These are phyloP conservation scores for Plestiodon gilberti DNA, from an alignment of 2,113 vertebrate species.

Conservation along the genomic window DNA sequence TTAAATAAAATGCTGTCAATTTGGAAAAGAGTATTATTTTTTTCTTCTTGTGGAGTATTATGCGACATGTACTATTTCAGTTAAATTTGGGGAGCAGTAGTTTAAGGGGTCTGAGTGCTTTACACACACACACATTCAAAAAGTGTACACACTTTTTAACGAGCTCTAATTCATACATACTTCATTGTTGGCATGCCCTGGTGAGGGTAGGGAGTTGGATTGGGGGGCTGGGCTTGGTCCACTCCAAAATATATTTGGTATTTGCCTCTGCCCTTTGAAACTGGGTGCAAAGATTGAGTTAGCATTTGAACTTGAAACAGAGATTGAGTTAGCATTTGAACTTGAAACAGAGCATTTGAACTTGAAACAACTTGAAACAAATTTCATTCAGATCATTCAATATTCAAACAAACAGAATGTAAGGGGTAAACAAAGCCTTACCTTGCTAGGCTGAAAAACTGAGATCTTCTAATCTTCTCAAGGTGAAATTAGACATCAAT, in stretches of 20 bases:
- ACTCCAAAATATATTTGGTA: background rate
- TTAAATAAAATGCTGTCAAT: slow-evolving; percentile 27
- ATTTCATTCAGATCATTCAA: background rate
- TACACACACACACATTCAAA: no score
- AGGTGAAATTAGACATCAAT: background rate
- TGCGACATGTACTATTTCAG: background rate
- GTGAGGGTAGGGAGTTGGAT: no score
- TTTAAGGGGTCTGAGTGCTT: slow-evolving; percentile 21
- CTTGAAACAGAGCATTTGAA: no score
- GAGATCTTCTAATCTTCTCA: background rate
- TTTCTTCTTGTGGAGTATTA: slow-evolving; percentile 21
- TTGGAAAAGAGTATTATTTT: slow-evolving; percentile 28
- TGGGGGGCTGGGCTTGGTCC: no score
- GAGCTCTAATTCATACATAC: no score
- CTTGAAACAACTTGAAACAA: no score
- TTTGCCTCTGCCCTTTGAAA: background rate
- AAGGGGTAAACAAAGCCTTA: background rate
- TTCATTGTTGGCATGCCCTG: no score
- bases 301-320: no score
- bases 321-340: no score
- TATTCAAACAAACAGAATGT: background rate
- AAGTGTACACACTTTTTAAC: no score
- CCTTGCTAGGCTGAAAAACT: background rate
- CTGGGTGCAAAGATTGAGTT: no score
- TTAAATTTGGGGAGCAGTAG: slow-evolving; percentile 28